Evolutionary conservation across 2,888 invertebrate genomes (phyloP), one percentile per base, ranked within the genome.

Genomic region (Pristionchus arcanus): DNA sequence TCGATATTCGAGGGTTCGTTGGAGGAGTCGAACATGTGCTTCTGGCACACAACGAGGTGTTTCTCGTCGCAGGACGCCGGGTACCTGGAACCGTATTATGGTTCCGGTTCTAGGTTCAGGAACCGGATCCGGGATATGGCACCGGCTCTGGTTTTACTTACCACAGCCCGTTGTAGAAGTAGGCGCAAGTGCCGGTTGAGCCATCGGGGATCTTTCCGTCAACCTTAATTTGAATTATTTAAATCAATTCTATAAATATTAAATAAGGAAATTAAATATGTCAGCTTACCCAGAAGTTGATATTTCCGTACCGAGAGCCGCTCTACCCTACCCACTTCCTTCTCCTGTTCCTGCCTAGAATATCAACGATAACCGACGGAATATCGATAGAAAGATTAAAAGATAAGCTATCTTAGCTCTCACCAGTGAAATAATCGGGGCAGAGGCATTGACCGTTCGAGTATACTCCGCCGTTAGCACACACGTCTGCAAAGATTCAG

Each of bases 371-470:
- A 49, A 7, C 42, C 42, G 16, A 55, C 21, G 55, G 4, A 16
- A 28, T 13, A 66, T 66, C 66, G 66, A 25, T 28, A 25, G 28
- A 66, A 21, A 66, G 42, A 7, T 7, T 11, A 49, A 7, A 49
- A 49, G 42, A 49, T 9, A 49, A 49, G n/a, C n/a, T n/a, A n/a
- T n/a, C n/a, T n/a, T n/a, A n/a, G n/a, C 74, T 86, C 34, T 31
- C 37, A 53, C 66, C 93, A 92, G 34, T 92, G 92, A 91, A 94
- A 91, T 93, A 93, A 11, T 93, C 93, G 28, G 91, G 90, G 84
- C 94, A 94, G 16, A 93, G 89, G 86, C 94, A 94, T 25, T 55
- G 59, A 81, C 94, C 94, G 66, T 93, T 91, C 66, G 92, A 93
- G 49, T 92, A 89, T 59, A 92, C 89, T 37, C 94, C 94, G 74